These are phyloP conservation scores for Leptinotarsa lineolata DNA, from an alignment of 1,140 invertebrate genomes.

Conservation along the genomic window DNA sequence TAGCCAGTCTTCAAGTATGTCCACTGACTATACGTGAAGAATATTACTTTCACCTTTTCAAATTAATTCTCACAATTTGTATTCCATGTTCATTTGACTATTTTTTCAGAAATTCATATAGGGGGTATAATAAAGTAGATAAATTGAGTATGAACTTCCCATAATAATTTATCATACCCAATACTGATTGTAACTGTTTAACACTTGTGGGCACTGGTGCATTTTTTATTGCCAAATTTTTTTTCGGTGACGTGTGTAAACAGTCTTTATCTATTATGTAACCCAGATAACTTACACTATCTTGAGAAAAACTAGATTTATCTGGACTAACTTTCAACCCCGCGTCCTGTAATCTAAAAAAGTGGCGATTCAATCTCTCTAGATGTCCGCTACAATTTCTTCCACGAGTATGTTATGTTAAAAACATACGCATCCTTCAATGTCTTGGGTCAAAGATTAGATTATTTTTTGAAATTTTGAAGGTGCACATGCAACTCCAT, in stretches of 20 bases:
- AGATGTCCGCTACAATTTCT: slow-evolving; percentile 15
- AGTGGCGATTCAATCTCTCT: slow-evolving; percentile 10
- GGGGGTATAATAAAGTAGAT: too few relatives aligned
- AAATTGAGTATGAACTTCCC: too few relatives aligned
- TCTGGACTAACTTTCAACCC: slow-evolving; percentile 23
- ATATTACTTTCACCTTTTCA: too few relatives aligned
- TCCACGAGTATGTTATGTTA: slow-evolving; percentile 36
- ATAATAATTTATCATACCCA: too few relatives aligned
- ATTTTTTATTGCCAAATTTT: slow-evolving; percentile 20
- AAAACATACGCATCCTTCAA: slow-evolving; percentile 37
- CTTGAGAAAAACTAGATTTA: slow-evolving; percentile 24
- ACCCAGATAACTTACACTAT: slow-evolving; percentile 27
- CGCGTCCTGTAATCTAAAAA: slow-evolving; percentile 13
- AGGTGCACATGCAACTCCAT: slow-evolving; percentile 16
- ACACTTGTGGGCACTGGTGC: not conserved
- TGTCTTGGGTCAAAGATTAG: slow-evolving; percentile 41
- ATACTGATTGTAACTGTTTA: slow-evolving; percentile 4
- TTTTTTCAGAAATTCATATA: too few relatives aligned
- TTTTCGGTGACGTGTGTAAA: slow-evolving; percentile 46
- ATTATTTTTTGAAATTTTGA: slow-evolving; percentile 36
- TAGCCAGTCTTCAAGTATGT: too few relatives aligned
- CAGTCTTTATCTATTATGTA: slow-evolving; percentile 47
- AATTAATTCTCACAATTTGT: too few relatives aligned
- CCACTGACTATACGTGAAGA: too few relatives aligned
- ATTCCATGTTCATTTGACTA: too few relatives aligned